phyloP scores from a whole-genome alignment of 2,888 invertebrate genomes.

The Trichopoda pennipes region DNA sequence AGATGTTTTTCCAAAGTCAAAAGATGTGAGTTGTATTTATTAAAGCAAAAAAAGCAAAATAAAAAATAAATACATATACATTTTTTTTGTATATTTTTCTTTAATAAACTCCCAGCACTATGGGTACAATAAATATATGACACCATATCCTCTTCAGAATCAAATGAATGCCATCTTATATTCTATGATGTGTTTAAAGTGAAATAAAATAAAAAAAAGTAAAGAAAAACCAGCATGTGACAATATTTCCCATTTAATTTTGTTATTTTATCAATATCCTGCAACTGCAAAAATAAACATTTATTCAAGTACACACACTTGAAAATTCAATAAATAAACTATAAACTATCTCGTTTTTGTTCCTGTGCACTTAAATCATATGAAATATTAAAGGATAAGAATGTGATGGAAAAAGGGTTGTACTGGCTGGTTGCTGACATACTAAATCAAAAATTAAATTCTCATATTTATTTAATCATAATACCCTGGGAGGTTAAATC shows the following conservation, averaged over 20 bases:
- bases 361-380: slow-evolving; percentile 6
- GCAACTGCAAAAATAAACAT: slow-evolving; percentile 58
- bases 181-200: slow-evolving; percentile 54
- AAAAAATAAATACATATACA: background rate
- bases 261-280: slow-evolving; percentile 56
- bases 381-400: slow-evolving; percentile 8
- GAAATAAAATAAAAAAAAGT: slow-evolving; percentile 72
- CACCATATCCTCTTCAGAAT: slow-evolving; percentile 20
- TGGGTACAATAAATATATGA: background rate
- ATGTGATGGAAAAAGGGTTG: slow-evolving; percentile 69
- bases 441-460: slow-evolving; percentile 79
- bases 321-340: slow-evolving; percentile 48
- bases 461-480: slow-evolving; percentile 69
- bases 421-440: slow-evolving; percentile 26
- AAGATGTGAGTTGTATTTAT: too few relatives aligned
- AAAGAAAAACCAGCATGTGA: slow-evolving; percentile 78
- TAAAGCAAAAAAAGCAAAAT: too few relatives aligned
- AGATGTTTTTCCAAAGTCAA: too few relatives aligned
- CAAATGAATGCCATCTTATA: slow-evolving; percentile 10
- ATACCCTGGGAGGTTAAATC: slow-evolving; percentile 46
- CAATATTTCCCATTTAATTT: slow-evolving; percentile 67
- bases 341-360: slow-evolving; percentile 28
- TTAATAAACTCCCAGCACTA: background rate
- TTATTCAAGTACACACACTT: slow-evolving; percentile 51
- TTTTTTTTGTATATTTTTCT: background rate